Percentiles rank a stretch among this genome's conserved stretches.
Conservation (phyloP, 1,140 invertebrate species). For the Drosophila albomicans region DNA sequence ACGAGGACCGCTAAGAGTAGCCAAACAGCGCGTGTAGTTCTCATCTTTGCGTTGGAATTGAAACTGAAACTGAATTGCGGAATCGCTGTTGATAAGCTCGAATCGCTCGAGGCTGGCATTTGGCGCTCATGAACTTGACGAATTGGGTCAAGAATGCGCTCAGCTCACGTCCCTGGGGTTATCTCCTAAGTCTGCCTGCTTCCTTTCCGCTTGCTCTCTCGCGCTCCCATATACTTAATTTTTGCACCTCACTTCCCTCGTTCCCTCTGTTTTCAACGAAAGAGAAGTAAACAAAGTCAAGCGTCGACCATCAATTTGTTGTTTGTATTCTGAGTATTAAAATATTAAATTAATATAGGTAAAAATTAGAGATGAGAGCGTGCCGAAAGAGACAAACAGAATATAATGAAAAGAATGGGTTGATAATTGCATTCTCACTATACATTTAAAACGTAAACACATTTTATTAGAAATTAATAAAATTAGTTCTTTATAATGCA, state of each 20-base stretch:
- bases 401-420: too few species aligned
- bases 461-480: too few species aligned
- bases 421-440: too few species aligned
- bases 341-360: slow-evolving; percentile 3
- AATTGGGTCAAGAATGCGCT: slow-evolving; percentile 68
- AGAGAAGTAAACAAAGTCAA: slow-evolving; percentile 68
- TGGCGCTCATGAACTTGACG: slow-evolving; percentile 65
- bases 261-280: neutral
- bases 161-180: slow-evolving; percentile 46
- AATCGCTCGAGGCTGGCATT: slow-evolving; percentile 2
- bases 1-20: slow-evolving; percentile 8
- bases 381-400: neutral
- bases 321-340: neutral
- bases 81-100: slow-evolving; percentile 39
- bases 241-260: neutral
- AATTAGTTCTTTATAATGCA: too few species aligned
- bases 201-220: neutral
- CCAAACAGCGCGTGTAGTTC: slow-evolving; percentile 50
- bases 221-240: neutral
- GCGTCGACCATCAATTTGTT: slow-evolving; percentile 25
- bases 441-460: too few species aligned
- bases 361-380: neutral
- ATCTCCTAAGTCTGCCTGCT: slow-evolving; percentile 40
- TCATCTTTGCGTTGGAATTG: slow-evolving; percentile 60
- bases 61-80: slow-evolving; percentile 49